A percentile compares a stretch with the other conserved stretches of the same genome.
Evolutionary conservation across 2,888 invertebrate genomes (phyloP).

Genomic region (Noctuana brunneofusca): DNA sequence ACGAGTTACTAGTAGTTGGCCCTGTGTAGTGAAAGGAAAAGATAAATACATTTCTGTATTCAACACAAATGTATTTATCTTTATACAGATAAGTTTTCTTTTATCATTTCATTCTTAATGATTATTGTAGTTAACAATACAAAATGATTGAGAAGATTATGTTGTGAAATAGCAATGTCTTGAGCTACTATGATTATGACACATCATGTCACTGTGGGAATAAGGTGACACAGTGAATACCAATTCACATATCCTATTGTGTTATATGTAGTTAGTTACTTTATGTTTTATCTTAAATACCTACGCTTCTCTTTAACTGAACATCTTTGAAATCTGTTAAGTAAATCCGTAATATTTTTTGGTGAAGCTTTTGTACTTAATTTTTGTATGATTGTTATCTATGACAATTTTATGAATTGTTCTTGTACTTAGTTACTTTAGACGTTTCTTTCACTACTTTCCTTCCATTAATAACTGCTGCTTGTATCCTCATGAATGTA

Average conservation of each 20-base stretch:
- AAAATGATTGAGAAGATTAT: not conserved
- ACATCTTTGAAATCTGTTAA: not conserved
- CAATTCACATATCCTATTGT: conserved; percentile 26
- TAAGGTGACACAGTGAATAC: conserved; percentile 26
- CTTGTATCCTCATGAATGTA: conserved; percentile 18
- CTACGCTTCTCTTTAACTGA: conserved; percentile 1
- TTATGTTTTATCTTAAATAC: conserved; percentile 1
- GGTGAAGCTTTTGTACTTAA: not conserved
- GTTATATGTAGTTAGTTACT: not conserved
- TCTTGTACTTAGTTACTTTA: not conserved
- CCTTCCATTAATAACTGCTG: conserved; percentile 14
- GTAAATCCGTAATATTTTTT: not conserved
- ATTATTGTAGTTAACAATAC: not conserved
- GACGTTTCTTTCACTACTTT: conserved; percentile 27
- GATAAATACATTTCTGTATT: no score
- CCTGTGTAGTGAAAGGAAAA: no score
- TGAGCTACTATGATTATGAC: not conserved
- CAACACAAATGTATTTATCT: no score
- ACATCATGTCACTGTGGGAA: conserved; percentile 24
- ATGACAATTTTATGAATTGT: not conserved
- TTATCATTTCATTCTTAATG: not conserved
- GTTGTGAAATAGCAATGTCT: conserved; percentile 13
- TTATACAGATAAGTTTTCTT: not conserved
- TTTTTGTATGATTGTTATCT: not conserved
- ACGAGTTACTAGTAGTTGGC: no score